These are phyloP conservation scores for Thrips palmi DNA, from an alignment of 1,140 invertebrate species.

Conservation along the genomic window DNA sequence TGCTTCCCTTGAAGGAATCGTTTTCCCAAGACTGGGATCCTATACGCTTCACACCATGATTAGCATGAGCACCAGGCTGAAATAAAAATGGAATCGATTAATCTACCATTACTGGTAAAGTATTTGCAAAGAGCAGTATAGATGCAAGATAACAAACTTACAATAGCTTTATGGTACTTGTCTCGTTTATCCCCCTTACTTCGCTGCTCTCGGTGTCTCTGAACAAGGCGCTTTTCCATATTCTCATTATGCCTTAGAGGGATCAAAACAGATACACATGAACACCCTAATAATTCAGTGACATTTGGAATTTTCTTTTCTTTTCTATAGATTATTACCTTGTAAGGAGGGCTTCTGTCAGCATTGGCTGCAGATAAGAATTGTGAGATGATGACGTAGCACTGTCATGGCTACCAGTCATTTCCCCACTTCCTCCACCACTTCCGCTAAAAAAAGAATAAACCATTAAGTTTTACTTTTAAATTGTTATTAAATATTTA, in stretches of 20 bases:
- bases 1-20: constrained; percentile 30
- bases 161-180: constrained; percentile 2
- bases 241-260: constrained; percentile 45
- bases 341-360: not conserved
- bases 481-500: too few relatives aligned
- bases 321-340: not conserved
- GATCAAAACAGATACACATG: too few relatives aligned
- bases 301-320: too few relatives aligned
- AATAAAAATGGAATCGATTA: constrained; percentile 6
- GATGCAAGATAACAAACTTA: not conserved
- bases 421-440: too few relatives aligned
- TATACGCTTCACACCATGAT: constrained; percentile 32
- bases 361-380: not conserved
- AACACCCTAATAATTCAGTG: too few relatives aligned
- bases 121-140: not conserved
- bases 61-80: constrained; percentile 18
- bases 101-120: not conserved
- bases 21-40: constrained; percentile 34
- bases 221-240: constrained; percentile 58
- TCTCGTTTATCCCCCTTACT: constrained; percentile 25
- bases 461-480: too few relatives aligned
- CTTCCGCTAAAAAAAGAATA: too few relatives aligned
- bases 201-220: constrained; percentile 42
- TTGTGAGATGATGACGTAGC: too few relatives aligned
- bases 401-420: too few relatives aligned